Evolutionary conservation across 2,888 invertebrate species (phyloP).

Genomic region (Noctua comes): DNA sequence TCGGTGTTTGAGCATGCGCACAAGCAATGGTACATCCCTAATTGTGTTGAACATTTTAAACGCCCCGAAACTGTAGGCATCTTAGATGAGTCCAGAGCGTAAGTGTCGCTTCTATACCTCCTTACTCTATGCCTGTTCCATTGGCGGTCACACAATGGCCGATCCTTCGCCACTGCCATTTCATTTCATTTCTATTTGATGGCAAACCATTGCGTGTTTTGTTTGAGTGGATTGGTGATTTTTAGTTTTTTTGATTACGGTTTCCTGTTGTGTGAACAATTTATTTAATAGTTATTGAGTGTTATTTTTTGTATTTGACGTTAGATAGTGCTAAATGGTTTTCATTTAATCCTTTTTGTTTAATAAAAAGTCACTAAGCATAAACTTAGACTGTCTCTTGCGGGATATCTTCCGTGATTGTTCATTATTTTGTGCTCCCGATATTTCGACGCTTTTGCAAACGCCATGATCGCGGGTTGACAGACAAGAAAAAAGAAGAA

Average conservation of each 20-base stretch:
- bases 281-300: constrained; percentile 16
- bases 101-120: constrained; percentile 4
- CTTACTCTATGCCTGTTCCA: constrained; percentile 8
- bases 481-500: too few relatives aligned
- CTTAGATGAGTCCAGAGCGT: neutral
- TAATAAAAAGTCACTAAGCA: neutral
- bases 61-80: neutral
- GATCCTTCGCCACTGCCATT: constrained; percentile 43
- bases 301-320: neutral
- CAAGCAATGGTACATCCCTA: neutral
- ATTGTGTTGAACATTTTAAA: neutral
- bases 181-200: constrained; percentile 47
- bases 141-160: constrained; percentile 52
- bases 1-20: neutral
- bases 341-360: too few relatives aligned
- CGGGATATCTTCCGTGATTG: too few relatives aligned
- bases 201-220: constrained; percentile 24
- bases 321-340: neutral
- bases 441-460: too few relatives aligned
- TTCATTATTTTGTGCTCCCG: too few relatives aligned
- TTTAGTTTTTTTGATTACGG: constrained; percentile 20
- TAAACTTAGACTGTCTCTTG: too few relatives aligned
- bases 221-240: constrained; percentile 28
- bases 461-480: too few relatives aligned
- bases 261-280: constrained; percentile 9